Percentiles rank a stretch among this genome's conserved stretches.
phyloP scores from a whole-genome alignment of 2,797 vertebrate species.

The Natrix natrix region DNA sequence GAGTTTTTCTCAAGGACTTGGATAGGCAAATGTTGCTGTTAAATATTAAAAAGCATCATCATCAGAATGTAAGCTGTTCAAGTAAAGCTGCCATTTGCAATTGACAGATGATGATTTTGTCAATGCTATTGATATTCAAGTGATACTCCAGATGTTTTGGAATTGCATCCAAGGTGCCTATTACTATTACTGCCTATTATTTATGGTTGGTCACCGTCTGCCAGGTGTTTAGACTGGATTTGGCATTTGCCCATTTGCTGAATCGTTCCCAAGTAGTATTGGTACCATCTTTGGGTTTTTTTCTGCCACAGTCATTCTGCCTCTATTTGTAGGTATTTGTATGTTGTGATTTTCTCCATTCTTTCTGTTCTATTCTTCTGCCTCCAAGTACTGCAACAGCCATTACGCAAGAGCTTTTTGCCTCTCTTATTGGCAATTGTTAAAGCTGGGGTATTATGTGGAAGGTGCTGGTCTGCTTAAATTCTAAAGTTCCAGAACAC shows the following conservation, averaged over 20 bases:
- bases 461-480: no score
- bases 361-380: neutral
- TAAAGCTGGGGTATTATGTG: no score
- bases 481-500: no score
- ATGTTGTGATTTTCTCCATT: neutral
- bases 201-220: no score
- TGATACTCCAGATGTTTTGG: neutral
- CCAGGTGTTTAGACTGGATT: no score
- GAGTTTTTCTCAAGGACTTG: neutral
- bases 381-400: neutral
- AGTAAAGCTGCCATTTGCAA: neutral
- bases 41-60: neutral
- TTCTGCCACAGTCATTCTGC: neutral
- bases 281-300: neutral
- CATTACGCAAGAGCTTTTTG: no score
- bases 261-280: neutral
- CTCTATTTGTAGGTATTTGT: no score
- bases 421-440: no score
- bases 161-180: no score
- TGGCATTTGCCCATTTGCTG: neutral
- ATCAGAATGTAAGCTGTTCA: neutral
- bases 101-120: neutral
- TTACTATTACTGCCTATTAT: no score
- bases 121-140: neutral
- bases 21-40: neutral